These are phyloP conservation scores for Sarcophaga subvicina DNA, from an alignment of 2,888 invertebrate species.

Conservation along the genomic window DNA sequence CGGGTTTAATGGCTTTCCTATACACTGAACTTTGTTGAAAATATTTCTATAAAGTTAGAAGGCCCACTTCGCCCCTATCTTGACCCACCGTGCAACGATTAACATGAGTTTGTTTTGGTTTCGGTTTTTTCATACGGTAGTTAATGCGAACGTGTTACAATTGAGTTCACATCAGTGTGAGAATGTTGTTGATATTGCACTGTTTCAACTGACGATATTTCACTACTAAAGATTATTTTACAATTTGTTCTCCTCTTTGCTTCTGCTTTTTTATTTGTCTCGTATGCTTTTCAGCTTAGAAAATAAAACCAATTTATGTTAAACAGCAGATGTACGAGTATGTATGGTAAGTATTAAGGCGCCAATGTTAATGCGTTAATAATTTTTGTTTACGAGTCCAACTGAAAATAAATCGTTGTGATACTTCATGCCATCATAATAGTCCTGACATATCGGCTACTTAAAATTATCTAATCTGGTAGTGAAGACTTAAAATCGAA, in stretches of 20 bases:
- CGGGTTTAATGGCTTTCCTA: too few relatives aligned
- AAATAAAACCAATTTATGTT: conserved; percentile 32
- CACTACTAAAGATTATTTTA: background rate
- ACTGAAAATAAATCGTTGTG: background rate
- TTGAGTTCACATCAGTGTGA: conserved; percentile 54
- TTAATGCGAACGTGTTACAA: conserved; percentile 49
- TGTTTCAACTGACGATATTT: conserved; percentile 7
- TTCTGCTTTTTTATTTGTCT: conserved; percentile 32
- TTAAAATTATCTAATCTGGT: too few relatives aligned
- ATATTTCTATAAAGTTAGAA: too few relatives aligned
- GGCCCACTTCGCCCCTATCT: too few relatives aligned
- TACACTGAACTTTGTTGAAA: too few relatives aligned
- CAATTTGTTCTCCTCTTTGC: background rate
- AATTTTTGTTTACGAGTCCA: conserved; percentile 52
- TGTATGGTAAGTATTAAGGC: conserved; percentile 33
- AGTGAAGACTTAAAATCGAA: too few relatives aligned
- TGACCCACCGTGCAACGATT: conserved; percentile 21
- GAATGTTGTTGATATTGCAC: conserved; percentile 37
- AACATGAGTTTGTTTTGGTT: conserved; percentile 64
- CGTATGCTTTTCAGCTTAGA: background rate
- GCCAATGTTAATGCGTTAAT: conserved; percentile 55
- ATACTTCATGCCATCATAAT: too few relatives aligned
- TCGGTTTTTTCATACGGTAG: conserved; percentile 17
- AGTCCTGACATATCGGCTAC: too few relatives aligned
- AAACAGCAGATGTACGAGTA: conserved; percentile 12